Conservation (phyloP, 2,888 invertebrate genomes). For the Pristionchus japonicus region DNA sequence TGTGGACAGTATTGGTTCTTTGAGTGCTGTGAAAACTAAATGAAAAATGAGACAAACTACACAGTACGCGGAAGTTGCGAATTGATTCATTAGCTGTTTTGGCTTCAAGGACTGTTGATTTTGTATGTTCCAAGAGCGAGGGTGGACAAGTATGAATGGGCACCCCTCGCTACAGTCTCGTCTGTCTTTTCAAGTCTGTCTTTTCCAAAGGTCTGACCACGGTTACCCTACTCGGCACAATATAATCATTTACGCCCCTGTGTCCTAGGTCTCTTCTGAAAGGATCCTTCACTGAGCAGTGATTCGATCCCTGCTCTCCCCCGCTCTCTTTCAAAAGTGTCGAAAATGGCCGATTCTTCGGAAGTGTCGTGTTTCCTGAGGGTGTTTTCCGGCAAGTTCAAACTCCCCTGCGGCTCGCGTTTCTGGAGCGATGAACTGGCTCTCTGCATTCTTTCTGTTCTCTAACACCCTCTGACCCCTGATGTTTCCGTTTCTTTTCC, state of each 20-base stretch:
- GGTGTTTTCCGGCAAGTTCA: neutral
- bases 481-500: no score
- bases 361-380: constrained; percentile 5
- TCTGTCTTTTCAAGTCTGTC: no score
- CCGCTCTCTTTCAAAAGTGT: neutral
- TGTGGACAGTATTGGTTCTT: neutral
- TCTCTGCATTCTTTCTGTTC: no score
- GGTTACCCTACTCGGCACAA: no score
- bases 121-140: neutral
- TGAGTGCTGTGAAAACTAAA: neutral
- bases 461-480: no score
- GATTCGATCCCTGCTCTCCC: neutral
- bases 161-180: no score
- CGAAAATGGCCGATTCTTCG: neutral
- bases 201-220: no score
- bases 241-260: no score
- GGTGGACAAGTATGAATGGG: no score
- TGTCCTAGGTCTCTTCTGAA: neutral
- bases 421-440: no score
- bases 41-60: neutral
- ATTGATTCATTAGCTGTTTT: neutral
- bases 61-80: neutral
- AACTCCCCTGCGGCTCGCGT: neutral
- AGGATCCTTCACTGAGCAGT: no score
- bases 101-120: neutral